Conservation (phyloP, 2,113 vertebrate species). For the Microcebus griseorufus region DNA sequence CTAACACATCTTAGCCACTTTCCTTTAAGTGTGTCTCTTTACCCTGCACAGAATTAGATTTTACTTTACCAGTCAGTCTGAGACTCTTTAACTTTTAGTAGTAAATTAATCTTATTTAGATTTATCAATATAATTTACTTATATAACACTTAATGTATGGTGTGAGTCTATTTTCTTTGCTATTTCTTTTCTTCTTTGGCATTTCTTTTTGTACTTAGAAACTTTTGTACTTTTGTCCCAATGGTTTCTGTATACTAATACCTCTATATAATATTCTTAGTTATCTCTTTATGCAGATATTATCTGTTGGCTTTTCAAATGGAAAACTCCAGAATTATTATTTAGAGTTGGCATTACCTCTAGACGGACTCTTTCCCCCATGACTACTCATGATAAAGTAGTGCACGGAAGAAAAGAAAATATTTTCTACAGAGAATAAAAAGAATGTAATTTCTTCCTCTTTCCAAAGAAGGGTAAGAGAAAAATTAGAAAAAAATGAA, state of each 20-base stretch:
- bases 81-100: background rate
- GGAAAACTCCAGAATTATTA: background rate
- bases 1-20: background rate
- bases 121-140: background rate
- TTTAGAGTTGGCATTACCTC: background rate
- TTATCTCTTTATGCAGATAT: background rate
- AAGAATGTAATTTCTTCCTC: background rate
- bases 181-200: background rate
- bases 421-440: background rate
- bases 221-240: background rate
- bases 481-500: background rate
- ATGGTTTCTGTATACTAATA: background rate
- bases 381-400: background rate
- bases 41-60: background rate
- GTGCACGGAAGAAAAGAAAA: background rate
- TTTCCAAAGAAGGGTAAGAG: background rate
- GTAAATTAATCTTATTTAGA: background rate
- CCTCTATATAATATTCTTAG: background rate
- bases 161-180: background rate
- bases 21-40: background rate
- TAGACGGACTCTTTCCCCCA: background rate
- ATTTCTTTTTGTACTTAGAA: background rate
- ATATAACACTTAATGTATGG: background rate
- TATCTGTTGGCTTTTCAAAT: background rate
- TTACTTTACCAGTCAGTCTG: background rate